These are phyloP conservation scores for Eugnorisma glareosa DNA, from an alignment of 2,888 invertebrate genomes.

Conservation along the genomic window DNA sequence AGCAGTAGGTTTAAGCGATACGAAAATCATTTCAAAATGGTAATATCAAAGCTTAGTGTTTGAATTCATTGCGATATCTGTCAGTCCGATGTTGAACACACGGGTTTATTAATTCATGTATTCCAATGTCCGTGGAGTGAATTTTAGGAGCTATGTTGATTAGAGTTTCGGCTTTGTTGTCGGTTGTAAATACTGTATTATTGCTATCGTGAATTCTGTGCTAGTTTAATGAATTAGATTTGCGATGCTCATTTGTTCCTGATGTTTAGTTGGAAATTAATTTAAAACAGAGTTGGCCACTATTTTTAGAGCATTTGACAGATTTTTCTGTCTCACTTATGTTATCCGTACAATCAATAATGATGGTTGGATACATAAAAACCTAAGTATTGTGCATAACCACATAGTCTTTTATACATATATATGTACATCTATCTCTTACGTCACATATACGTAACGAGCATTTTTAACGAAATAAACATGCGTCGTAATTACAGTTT, in stretches of 20 bases:
- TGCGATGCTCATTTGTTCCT: constrained; percentile 7
- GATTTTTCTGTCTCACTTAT: background rate
- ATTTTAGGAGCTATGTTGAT: constrained; percentile 53
- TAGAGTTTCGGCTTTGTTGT: constrained; percentile 27
- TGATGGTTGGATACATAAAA: background rate
- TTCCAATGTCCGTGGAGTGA: constrained; percentile 47
- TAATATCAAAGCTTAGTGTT: constrained; percentile 50
- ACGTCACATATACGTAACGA: background rate
- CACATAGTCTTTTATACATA: background rate
- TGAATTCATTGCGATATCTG: constrained; percentile 43
- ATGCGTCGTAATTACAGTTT: constrained; percentile 1
- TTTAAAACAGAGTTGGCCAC: background rate
- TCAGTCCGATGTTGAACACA: constrained; percentile 37
- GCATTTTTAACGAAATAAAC: background rate
- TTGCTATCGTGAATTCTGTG: constrained; percentile 6
- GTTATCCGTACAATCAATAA: background rate
- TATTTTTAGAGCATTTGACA: background rate
- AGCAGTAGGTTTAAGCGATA: constrained; percentile 56
- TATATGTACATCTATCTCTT: background rate
- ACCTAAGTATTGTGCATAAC: background rate
- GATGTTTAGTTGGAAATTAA: background rate
- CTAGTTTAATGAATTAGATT: background rate
- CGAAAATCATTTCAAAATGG: constrained; percentile 48
- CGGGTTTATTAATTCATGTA: constrained; percentile 53
- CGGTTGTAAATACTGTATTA: constrained; percentile 32